phyloP scores from a whole-genome alignment of 1,140 invertebrate species.

The Cyphomyrmex costatus region DNA sequence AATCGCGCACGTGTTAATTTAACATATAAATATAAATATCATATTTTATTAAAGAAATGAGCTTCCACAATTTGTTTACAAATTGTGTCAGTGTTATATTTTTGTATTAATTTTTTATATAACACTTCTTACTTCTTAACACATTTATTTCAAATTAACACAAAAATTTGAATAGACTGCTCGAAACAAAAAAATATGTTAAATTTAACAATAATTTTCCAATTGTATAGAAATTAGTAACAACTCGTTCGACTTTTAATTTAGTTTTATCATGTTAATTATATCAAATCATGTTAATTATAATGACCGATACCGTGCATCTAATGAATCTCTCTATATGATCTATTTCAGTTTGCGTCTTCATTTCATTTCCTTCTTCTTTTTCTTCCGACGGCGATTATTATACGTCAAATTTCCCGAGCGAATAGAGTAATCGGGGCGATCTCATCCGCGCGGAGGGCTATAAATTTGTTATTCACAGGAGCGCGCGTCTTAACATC shows the following conservation, averaged over 20 bases:
- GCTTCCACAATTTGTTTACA: too few species aligned
- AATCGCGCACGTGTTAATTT: too few species aligned
- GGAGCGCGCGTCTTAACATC: slow-evolving; percentile 50
- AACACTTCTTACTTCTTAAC: too few species aligned
- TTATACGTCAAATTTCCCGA: slow-evolving; percentile 64
- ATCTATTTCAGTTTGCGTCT: slow-evolving; percentile 52
- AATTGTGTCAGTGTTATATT: too few species aligned
- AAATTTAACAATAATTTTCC: too few species aligned
- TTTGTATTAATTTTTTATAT: too few species aligned
- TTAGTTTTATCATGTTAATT: not conserved
- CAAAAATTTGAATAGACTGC: too few species aligned
- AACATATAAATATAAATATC: too few species aligned
- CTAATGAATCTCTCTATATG: slow-evolving; percentile 8
- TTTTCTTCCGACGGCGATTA: slow-evolving; percentile 39
- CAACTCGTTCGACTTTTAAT: not conserved
- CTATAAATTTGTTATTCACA: slow-evolving; percentile 62
- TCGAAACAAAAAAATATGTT: too few species aligned
- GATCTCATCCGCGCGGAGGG: slow-evolving; percentile 45
- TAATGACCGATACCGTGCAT: not conserved
- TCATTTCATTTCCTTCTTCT: slow-evolving; percentile 22
- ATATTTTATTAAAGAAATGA: too few species aligned
- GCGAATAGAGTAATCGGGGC: slow-evolving; percentile 58
- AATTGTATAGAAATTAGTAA: not conserved
- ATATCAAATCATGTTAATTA: slow-evolving; percentile 8
- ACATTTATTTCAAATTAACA: too few species aligned